Evolutionary conservation across 2,797 vertebrate species (phyloP).

Genomic region (Phoeniculus purpureus): DNA sequence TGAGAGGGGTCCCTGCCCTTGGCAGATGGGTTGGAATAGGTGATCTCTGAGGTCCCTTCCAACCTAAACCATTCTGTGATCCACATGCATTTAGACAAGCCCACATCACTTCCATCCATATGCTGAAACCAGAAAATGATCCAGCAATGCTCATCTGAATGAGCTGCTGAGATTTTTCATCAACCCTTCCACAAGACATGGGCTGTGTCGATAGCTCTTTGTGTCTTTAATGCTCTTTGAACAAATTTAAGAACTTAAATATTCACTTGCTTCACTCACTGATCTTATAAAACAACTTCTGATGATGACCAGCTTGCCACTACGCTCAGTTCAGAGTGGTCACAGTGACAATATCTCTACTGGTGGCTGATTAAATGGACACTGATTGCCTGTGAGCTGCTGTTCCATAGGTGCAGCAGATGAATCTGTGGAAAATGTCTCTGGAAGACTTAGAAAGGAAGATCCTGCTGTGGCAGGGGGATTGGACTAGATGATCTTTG

Average conservation of each 20-base stretch:
- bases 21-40: too few relatives aligned
- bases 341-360: conserved; percentile 54
- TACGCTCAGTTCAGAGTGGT: conserved; percentile 43
- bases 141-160: background rate
- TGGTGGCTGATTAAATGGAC: conserved; percentile 66
- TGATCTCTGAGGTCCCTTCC: too few relatives aligned
- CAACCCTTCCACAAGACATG: background rate
- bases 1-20: too few relatives aligned
- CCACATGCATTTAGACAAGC: background rate
- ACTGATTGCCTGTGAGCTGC: conserved; percentile 46
- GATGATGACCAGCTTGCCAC: conserved; percentile 63
- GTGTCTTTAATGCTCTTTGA: background rate
- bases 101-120: background rate
- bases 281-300: background rate
- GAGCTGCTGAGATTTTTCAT: background rate
- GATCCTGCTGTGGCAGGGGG: too few relatives aligned
- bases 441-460: conserved; percentile 3
- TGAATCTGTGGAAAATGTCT: conserved; percentile 53
- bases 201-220: background rate
- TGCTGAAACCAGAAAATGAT: background rate
- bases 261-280: background rate
- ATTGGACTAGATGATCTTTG: too few relatives aligned
- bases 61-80: background rate
- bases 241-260: background rate
- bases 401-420: conserved; percentile 54